These are phyloP conservation scores for Meloidogyne hapla DNA, from an alignment of 1,140 invertebrate genomes.

Conservation along the genomic window DNA sequence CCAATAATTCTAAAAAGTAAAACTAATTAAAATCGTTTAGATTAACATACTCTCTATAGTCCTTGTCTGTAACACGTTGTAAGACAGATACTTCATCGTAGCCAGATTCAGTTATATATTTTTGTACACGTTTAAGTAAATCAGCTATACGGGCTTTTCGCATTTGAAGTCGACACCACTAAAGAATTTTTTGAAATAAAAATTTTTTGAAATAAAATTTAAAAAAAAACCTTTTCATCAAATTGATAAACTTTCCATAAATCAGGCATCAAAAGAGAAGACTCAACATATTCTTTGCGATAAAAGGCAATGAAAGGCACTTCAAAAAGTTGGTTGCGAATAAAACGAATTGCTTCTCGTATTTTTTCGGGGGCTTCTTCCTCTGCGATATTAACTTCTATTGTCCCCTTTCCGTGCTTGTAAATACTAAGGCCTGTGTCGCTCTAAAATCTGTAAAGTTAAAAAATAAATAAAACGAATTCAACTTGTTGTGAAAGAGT, in stretches of 20 bases:
- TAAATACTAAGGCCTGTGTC: constrained; percentile 30
- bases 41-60: constrained; percentile 37
- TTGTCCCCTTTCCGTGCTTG: constrained; percentile 11
- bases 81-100: constrained; percentile 24
- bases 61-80: constrained; percentile 42
- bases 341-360: constrained; percentile 87
- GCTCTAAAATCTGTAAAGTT: constrained; percentile 17
- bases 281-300: constrained; percentile 92
- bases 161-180: constrained; percentile 46
- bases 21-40: neutral
- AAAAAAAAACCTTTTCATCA: constrained; percentile 67
- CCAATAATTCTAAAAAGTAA: constrained; percentile 34
- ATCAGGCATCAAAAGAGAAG: constrained; percentile 89
- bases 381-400: constrained; percentile 21
- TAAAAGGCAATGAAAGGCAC: constrained; percentile 98
- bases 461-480: neutral
- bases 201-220: neutral
- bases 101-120: constrained; percentile 20
- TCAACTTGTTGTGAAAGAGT: constrained; percentile 39
- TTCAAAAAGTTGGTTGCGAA: constrained; percentile 74
- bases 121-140: constrained; percentile 32
- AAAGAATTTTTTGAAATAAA: constrained; percentile 60
- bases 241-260: constrained; percentile 88
- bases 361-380: constrained; percentile 72
- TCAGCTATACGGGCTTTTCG: constrained; percentile 33